A percentile compares a stretch with the other conserved stretches of the same genome.
phyloP scores from a whole-genome alignment of 2,888 invertebrate genomes.

The Bellardia pandia region DNA sequence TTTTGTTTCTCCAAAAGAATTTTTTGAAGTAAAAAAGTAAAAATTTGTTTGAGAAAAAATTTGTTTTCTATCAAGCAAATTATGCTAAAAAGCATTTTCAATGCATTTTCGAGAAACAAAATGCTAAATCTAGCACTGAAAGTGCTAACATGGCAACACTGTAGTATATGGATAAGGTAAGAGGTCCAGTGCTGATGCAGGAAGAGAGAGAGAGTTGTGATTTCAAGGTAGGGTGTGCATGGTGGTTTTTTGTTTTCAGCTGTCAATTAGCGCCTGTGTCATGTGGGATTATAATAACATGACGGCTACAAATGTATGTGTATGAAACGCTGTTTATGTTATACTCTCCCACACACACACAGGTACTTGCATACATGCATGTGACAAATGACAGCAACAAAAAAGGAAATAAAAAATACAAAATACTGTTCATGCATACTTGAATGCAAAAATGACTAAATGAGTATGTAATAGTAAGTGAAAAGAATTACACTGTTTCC shows the following conservation, averaged over 20 bases:
- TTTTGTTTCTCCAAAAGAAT: no score
- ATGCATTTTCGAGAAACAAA: no score
- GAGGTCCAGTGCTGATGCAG: background rate
- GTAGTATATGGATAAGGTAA: conserved; percentile 32
- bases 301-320: conserved; percentile 19
- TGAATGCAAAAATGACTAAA: background rate
- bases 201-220: background rate
- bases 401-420: conserved; percentile 22
- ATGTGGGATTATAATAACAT: conserved; percentile 69
- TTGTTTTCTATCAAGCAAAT: no score
- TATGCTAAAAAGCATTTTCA: no score
- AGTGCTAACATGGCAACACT: no score
- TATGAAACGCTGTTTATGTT: conserved; percentile 44
- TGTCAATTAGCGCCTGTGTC: conserved; percentile 72
- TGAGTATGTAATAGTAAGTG: background rate
- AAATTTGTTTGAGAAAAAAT: no score
- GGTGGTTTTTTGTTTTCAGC: conserved; percentile 49
- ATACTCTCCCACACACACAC: conserved; percentile 2
- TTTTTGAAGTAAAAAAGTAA: no score
- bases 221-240: background rate
- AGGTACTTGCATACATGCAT: background rate
- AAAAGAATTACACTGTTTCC: background rate
- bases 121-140: no score
- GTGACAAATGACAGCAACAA: conserved; percentile 9
- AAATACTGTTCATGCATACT: background rate